Percentiles rank a stretch among this genome's conserved stretches.
phyloP scores from a whole-genome alignment of 1,140 invertebrate species.

The Pinna nobilis region DNA sequence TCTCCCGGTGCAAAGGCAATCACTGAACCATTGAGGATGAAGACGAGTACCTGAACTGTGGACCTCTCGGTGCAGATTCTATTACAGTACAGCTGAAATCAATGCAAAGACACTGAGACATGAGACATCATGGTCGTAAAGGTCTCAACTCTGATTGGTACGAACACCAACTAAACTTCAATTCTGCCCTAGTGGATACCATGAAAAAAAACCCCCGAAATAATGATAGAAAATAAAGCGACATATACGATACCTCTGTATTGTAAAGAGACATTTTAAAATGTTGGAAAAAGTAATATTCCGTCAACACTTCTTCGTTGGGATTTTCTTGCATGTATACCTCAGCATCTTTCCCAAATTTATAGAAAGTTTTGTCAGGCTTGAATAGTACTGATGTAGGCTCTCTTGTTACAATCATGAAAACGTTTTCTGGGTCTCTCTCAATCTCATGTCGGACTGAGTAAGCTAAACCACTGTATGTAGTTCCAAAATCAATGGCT shows the following conservation, averaged over 20 bases:
- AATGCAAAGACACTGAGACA: no score
- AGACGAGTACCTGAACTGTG: no score
- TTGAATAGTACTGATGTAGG: constrained; percentile 8
- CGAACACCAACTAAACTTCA: no score
- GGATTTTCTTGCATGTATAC: neutral
- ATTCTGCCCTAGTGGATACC: no score
- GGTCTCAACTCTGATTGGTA: no score
- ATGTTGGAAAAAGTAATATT: constrained; percentile 22
- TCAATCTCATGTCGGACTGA: neutral
- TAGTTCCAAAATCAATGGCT: constrained; percentile 25
- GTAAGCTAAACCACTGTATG: constrained; percentile 10
- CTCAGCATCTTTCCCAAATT: constrained; percentile 19
- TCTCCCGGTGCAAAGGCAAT: no score
- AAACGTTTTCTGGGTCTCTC: neutral
- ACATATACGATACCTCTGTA: constrained; percentile 14
- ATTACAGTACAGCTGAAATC: no score
- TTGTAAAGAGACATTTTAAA: constrained; percentile 19
- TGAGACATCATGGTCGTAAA: no score
- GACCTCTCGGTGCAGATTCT: no score
- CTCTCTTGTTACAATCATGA: neutral
- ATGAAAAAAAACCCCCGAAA: no score
- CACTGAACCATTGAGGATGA: no score
- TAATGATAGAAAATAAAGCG: no score
- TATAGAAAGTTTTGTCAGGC: constrained; percentile 6
- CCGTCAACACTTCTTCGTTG: neutral